Conservation (phyloP, 2,888 invertebrate genomes). For the Polymixis flavicincta region DNA sequence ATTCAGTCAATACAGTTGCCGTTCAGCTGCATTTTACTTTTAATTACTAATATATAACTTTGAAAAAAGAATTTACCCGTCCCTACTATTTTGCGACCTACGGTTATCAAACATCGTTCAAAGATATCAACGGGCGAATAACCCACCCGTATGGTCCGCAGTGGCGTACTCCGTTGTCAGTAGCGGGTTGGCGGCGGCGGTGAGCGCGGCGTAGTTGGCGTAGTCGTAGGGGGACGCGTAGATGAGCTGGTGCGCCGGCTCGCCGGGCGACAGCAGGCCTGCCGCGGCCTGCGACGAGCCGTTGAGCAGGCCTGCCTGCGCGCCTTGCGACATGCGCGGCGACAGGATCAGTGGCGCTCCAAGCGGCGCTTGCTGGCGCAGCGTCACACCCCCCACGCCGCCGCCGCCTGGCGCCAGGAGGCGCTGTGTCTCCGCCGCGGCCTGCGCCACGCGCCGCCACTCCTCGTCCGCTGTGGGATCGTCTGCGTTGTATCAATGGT, state of each 20-base stretch:
- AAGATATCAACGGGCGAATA: constrained; percentile 89
- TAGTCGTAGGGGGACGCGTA: constrained; percentile 97
- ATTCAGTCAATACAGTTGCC: constrained; percentile 19
- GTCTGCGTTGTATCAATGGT: constrained; percentile 87
- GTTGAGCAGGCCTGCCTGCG: constrained; percentile 92
- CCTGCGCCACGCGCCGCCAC: constrained; percentile 96
- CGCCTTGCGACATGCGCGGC: constrained; percentile 96
- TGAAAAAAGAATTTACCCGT: not conserved
- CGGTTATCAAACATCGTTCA: constrained; percentile 76
- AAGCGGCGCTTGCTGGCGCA: constrained; percentile 94
- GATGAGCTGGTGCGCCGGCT: constrained; percentile 95
- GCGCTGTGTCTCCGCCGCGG: constrained; percentile 95
- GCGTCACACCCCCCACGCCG: constrained; percentile 88
- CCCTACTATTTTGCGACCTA: constrained; percentile 5
- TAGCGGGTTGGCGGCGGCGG: constrained; percentile 94
- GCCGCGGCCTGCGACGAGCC: constrained; percentile 83
- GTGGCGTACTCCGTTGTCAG: constrained; percentile 95
- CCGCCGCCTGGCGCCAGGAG: constrained; percentile 91
- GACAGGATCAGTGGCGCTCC: constrained; percentile 98
- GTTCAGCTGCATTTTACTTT: constrained; percentile 18
- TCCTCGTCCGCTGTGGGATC: constrained; percentile 94
- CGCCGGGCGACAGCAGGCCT: constrained; percentile 89
- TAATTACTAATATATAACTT: not conserved
- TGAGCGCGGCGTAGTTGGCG: constrained; percentile 96
- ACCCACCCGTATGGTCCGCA: constrained; percentile 98